Conservation (phyloP, 1,140 invertebrate species). For the Polypedilum vanderplanki region DNA sequence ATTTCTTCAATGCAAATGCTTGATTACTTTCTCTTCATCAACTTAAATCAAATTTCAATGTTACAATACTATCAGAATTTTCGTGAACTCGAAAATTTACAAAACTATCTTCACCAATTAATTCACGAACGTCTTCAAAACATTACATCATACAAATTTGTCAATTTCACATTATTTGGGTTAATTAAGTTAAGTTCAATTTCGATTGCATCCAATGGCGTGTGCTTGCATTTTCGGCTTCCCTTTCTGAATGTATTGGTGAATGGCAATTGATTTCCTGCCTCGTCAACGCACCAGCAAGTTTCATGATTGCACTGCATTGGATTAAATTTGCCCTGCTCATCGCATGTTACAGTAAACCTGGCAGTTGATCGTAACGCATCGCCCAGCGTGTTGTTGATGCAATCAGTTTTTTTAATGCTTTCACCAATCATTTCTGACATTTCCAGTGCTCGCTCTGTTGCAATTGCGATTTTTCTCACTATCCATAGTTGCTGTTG, state of each 20-base stretch:
- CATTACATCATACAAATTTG: constrained; percentile 40
- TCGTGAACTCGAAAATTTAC: constrained; percentile 44
- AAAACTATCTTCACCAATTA: constrained; percentile 36
- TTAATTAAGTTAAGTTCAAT: constrained; percentile 42
- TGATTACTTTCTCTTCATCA: constrained; percentile 40
- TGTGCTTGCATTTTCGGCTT: constrained; percentile 35
- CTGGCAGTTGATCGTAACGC: constrained; percentile 51
- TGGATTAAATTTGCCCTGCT: constrained; percentile 60
- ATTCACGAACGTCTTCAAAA: constrained; percentile 37
- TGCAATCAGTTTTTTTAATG: constrained; percentile 37
- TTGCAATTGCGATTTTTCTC: constrained; percentile 34
- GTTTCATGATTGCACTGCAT: constrained; percentile 63
- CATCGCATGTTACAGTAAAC: constrained; percentile 55
- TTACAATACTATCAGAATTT: constrained; percentile 39
- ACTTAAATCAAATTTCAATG: constrained; percentile 41
- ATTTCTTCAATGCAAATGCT: constrained; percentile 42
- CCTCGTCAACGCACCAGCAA: constrained; percentile 83
- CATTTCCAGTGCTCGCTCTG: constrained; percentile 40
- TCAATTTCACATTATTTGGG: constrained; percentile 33
- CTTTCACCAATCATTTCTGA: constrained; percentile 41
- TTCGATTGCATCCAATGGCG: constrained; percentile 40
- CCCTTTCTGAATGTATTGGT: constrained; percentile 56
- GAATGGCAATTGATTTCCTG: constrained; percentile 64
- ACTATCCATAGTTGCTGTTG: constrained; percentile 36
- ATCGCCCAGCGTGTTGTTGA: constrained; percentile 54